These are phyloP conservation scores for Drosophila melanogaster DNA, from an alignment of 1,140 invertebrate genomes.

Conservation along the genomic window Release_6_plus_ISO1_MT NT_033779.5:8265001-8265500, in stretches of 20 bases:
- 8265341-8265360: conserved; percentile 51
- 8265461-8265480: conserved; percentile 40
- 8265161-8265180: not conserved
- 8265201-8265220: conserved; percentile 84
- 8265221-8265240: conserved; percentile 59
- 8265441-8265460: conserved; percentile 77
- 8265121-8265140: no score
- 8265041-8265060: no score
- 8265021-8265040: no score
- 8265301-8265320: conserved; percentile 59
- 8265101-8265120: no score
- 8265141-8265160: no score
- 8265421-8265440: conserved; percentile 79
- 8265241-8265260: conserved; percentile 26
- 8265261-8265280: conserved; percentile 15
- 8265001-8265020: not conserved
- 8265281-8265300: conserved; percentile 12
- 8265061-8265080: no score
- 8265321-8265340: conserved; percentile 80
- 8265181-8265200: conserved; percentile 76
- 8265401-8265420: conserved; percentile 69
- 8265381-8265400: conserved; percentile 68
- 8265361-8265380: conserved; percentile 34
- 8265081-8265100: no score
- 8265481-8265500: conserved; percentile 21